Evolutionary conservation across 2,797 vertebrate species (phyloP).

Genomic region (Enteromius afrohamiltoni): DNA sequence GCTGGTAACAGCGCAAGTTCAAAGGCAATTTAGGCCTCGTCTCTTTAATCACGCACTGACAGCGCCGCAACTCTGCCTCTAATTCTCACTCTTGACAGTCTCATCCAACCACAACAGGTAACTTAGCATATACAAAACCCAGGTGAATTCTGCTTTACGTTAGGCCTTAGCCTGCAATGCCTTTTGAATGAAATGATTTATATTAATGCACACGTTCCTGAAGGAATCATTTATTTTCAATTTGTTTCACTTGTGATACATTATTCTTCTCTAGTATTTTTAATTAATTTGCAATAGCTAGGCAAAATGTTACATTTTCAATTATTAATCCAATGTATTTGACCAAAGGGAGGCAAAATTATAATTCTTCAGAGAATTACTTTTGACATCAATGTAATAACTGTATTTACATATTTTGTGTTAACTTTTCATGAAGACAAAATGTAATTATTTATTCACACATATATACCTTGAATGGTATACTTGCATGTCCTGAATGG

Average conservation of each 20-base stretch:
- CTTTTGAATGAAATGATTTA: background rate
- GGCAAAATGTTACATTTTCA: background rate
- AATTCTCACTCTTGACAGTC: slow-evolving; percentile 65
- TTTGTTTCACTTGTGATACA: background rate
- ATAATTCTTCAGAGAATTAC: background rate
- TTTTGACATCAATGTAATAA: background rate
- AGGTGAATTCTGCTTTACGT: background rate
- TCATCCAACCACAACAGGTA: slow-evolving; percentile 44
- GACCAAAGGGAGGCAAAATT: background rate
- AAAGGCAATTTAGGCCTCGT: slow-evolving; percentile 76
- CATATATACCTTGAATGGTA: background rate
- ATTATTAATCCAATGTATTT: background rate
- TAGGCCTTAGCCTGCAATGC: background rate
- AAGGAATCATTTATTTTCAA: slow-evolving; percentile 26
- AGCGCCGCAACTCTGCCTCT: slow-evolving; percentile 58
- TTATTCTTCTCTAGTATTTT: background rate
- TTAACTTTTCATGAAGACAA: background rate
- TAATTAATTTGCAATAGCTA: background rate
- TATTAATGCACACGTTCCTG: background rate
- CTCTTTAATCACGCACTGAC: slow-evolving; percentile 70
- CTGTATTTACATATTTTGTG: background rate
- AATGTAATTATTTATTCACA: background rate
- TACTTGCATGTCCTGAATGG: background rate
- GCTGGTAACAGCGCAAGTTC: slow-evolving; percentile 67
- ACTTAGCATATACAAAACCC: slow-evolving; percentile 1